phyloP scores from a whole-genome alignment of 2,888 invertebrate genomes.

The Drosophila austrosaltans region DNA sequence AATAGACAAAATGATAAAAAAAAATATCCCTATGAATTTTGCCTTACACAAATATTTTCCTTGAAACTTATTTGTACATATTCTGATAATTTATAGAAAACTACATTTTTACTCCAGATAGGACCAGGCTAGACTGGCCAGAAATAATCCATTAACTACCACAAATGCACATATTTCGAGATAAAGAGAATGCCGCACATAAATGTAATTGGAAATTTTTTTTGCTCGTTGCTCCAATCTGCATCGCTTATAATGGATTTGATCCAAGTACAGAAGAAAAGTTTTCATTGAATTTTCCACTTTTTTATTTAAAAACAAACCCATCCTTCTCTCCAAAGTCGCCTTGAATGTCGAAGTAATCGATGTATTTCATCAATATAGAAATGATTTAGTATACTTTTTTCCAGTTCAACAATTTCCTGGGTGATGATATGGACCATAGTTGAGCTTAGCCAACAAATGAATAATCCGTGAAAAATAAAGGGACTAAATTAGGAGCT shows the following conservation, averaged over 20 bases:
- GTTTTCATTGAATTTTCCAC: no score
- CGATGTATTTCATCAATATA: background rate
- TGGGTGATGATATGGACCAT: background rate
- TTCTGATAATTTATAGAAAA: no score
- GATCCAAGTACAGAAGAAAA: background rate
- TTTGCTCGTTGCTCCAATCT: background rate
- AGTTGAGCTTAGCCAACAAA: background rate
- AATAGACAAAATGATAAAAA: no score
- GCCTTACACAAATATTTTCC: no score
- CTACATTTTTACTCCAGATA: background rate
- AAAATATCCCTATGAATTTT: no score
- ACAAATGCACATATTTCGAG: background rate
- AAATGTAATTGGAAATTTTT: background rate
- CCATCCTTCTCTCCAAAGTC: background rate
- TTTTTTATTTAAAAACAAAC: background rate
- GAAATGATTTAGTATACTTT: background rate
- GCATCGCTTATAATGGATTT: background rate
- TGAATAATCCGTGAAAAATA: background rate
- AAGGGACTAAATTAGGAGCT: background rate
- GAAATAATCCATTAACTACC: background rate
- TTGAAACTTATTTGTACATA: no score
- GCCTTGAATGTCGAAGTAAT: background rate
- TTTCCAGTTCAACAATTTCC: background rate
- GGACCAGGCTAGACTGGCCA: background rate
- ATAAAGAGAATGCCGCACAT: background rate